phyloP scores from a whole-genome alignment of 2,113 vertebrate species.

The Chaetops frenatus region DNA sequence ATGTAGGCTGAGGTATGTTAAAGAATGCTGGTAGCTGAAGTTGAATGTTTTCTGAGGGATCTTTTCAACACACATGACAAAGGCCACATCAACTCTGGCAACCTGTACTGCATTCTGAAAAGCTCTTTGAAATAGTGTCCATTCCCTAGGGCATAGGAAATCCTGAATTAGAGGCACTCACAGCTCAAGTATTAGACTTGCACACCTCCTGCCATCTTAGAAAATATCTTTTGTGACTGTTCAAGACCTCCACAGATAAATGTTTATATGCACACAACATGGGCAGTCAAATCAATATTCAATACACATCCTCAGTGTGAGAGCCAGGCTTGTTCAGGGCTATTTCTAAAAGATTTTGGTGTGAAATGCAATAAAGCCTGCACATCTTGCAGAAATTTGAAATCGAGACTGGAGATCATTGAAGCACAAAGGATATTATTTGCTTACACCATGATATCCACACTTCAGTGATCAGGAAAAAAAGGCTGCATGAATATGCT shows the following conservation, averaged over 20 bases:
- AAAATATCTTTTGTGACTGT: not conserved
- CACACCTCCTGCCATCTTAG: not conserved
- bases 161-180: not conserved
- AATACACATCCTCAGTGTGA: not conserved
- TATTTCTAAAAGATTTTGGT: not conserved
- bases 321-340: not conserved
- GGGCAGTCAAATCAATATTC: not conserved
- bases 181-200: not conserved
- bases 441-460: constrained; percentile 47
- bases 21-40: not conserved
- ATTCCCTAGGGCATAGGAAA: not conserved
- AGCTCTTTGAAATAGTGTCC: not conserved
- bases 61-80: not conserved
- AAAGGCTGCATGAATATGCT: not conserved
- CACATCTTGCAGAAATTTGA: constrained; percentile 29
- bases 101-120: not conserved
- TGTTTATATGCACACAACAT: not conserved
- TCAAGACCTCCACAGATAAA: not conserved
- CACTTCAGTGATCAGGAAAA: constrained; percentile 28
- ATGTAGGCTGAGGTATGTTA: not conserved
- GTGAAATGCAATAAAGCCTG: constrained; percentile 12
- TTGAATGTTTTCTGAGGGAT: not conserved
- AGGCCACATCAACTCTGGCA: not conserved
- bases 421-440: constrained; percentile 42
- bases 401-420: constrained; percentile 4